These are phyloP conservation scores for Nemotelus pantherinus DNA, from an alignment of 2,888 invertebrate species.

Conservation along the genomic window DNA sequence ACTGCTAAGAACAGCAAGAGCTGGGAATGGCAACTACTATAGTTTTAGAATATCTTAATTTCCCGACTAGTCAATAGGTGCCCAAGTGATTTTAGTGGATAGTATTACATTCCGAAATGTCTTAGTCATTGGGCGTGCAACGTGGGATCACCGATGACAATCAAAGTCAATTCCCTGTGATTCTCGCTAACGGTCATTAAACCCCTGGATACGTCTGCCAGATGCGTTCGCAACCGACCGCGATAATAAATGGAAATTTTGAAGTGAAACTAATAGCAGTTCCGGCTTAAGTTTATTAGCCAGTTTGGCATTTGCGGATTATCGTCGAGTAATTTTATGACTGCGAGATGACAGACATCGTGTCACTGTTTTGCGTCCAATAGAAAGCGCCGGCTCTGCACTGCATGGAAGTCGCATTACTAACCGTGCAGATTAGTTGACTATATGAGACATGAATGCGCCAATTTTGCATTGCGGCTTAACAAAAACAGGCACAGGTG, in stretches of 20 bases:
- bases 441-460: conserved; percentile 15
- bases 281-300: conserved; percentile 34
- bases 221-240: neutral
- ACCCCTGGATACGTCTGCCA: neutral
- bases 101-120: neutral
- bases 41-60: conserved; percentile 4
- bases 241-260: conserved; percentile 34
- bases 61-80: neutral
- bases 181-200: neutral
- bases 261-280: conserved; percentile 16
- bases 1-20: neutral
- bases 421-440: neutral
- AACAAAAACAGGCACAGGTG: conserved; percentile 46
- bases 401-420: neutral
- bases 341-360: neutral
- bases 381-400: neutral
- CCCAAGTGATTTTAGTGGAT: neutral
- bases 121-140: neutral
- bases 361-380: conserved; percentile 2
- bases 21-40: neutral
- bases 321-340: neutral
- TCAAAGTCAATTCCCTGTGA: neutral
- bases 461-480: conserved; percentile 44
- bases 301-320: conserved; percentile 7
- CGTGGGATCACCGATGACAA: no score